Evolutionary conservation across 2,888 invertebrate genomes (phyloP).

Genomic region (Eristalis intricaria): DNA sequence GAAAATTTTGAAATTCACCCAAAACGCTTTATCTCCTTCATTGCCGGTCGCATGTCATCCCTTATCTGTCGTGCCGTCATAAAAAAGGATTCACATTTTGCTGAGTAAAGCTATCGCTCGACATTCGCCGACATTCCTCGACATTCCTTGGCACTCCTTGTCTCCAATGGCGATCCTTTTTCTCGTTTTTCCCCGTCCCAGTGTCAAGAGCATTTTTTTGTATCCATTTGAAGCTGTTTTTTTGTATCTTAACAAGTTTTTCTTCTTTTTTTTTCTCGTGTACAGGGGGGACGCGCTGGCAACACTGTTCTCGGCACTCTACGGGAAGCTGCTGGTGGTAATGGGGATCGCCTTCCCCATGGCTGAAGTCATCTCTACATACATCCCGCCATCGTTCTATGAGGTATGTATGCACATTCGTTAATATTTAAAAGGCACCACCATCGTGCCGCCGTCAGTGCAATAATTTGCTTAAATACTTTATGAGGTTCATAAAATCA

Average conservation of each 20-base stretch:
- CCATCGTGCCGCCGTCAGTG: constrained; percentile 9
- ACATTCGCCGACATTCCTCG: constrained; percentile 1
- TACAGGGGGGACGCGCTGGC: constrained; percentile 91
- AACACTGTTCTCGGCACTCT: constrained; percentile 94
- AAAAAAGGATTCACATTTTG: constrained; percentile 7
- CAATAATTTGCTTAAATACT: constrained; percentile 52
- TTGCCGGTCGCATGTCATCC: not conserved
- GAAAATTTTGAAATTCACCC: constrained; percentile 8
- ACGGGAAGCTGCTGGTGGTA: constrained; percentile 95
- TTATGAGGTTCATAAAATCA: constrained; percentile 49
- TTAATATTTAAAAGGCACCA: constrained; percentile 42
- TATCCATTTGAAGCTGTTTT: not conserved
- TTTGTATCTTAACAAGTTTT: not conserved
- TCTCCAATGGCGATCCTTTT: not conserved
- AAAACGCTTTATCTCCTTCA: constrained; percentile 19
- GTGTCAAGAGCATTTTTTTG: not conserved
- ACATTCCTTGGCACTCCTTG: not conserved
- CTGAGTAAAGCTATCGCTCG: constrained; percentile 6
- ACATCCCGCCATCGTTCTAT: constrained; percentile 96
- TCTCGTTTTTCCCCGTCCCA: not conserved
- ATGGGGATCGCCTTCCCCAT: constrained; percentile 98
- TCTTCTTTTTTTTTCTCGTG: constrained; percentile 18
- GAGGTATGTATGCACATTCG: constrained; percentile 84
- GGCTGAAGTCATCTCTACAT: constrained; percentile 97
- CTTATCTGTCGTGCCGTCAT: constrained; percentile 2